Evolutionary conservation across 2,797 vertebrate species (phyloP), one percentile per base, ranked within the genome.

Genomic region (Margarornis squamiger): DNA sequence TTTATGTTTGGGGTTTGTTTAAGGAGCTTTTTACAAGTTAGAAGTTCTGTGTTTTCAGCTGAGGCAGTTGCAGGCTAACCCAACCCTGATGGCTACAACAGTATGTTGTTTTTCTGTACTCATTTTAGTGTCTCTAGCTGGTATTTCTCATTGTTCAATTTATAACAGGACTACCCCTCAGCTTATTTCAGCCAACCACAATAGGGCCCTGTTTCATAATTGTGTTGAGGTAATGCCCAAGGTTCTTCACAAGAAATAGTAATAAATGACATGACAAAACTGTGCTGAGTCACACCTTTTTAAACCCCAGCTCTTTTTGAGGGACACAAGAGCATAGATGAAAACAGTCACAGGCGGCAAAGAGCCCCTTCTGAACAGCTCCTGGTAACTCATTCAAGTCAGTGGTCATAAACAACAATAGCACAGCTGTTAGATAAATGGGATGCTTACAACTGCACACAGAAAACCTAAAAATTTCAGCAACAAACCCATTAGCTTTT

Each of bases 341-440:
- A 90, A 93, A 94, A 78, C 78, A 92, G 55, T 48, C 67, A 79
- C 4, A 62, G 63, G 52, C 4, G 0, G 63, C 86, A 92, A 73
- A 96, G 74, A 93, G 73, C 52, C 67, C 88, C 77, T 82, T 92
- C 88, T 93, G 90, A 92, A 72, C 76, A 82, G 73, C 67, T 95
- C 59, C 88, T 92, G 93, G 86, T 96, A 93, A 90, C 83, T 91
- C 86, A 85, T 95, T 96, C 83, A 94, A 94, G 93, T 84, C 88
- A 88, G 66, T 46, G 70, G 92, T 78, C 95, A 81, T 79, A 88
- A 92, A 93, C 90, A 95, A 94, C 93, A 95, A 91, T 45, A 86
- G 94, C 82, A 86, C 96, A 97, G 95, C 94, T 96, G 93, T 95
- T 78, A 82, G 79, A 95, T 90, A 95, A 94, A 90, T 70, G 80